phyloP scores from a whole-genome alignment of 2,113 vertebrate genomes.

The Cheirogaleus medius region DNA sequence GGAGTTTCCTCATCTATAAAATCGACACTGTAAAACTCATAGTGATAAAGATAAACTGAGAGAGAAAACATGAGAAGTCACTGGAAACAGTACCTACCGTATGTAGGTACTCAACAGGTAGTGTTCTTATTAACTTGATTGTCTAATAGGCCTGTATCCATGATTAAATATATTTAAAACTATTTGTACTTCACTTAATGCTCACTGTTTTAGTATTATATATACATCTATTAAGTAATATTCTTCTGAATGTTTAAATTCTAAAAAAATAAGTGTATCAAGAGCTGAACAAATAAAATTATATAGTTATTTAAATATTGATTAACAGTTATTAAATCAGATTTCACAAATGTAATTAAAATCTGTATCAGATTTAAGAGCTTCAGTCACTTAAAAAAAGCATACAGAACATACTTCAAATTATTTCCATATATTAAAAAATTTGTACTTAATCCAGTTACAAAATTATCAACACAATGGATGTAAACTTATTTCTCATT shows the following conservation, averaged over 20 bases:
- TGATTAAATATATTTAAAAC: not conserved
- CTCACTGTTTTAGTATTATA: not conserved
- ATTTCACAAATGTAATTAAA: not conserved
- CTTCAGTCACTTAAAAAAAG: not conserved
- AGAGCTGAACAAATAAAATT: not conserved
- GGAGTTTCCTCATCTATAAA: not conserved
- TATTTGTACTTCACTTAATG: not conserved
- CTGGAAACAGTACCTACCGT: not conserved
- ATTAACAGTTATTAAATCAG: not conserved
- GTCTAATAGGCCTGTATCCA: not conserved
- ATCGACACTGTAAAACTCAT: not conserved
- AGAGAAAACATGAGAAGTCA: not conserved
- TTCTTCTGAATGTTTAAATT: not conserved
- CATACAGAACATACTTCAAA: not conserved
- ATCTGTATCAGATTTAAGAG: not conserved
- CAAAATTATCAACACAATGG: not conserved
- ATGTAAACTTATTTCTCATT: not conserved
- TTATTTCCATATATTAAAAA: not conserved
- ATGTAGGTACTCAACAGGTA: not conserved
- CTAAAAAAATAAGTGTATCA: not conserved
- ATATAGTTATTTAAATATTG: not conserved
- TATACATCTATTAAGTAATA: not conserved
- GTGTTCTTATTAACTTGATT: not conserved
- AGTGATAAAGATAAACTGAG: not conserved
- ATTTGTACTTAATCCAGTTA: not conserved